Evolutionary conservation across 2,888 invertebrate genomes (phyloP), one percentile per base, ranked within the genome.

Genomic region (Nymphalis urticae): DNA sequence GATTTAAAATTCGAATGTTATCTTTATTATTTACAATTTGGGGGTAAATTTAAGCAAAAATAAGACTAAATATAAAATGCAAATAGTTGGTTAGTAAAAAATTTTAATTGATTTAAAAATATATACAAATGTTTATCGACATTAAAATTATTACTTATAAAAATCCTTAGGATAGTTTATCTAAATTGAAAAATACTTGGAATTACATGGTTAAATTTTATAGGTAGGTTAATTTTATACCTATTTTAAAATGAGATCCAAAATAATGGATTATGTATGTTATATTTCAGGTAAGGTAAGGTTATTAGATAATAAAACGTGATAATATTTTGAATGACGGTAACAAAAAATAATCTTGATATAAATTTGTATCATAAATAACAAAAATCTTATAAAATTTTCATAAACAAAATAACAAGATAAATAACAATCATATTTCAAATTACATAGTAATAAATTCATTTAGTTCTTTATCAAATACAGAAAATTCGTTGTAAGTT

Each of bases 21-120:
- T 42, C 13, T 42, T 13, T 42, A 42, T 13, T 42, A 42, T 42
- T 42, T 42, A 42, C 42, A 42, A 13, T 42, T 42, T 42, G 3
- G 42, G 42, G 42, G 42, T 13, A 42, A 42, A 42, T 13, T 42
- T 42, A 42, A 42, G 42, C 13, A 42, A 42, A 42, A 13, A 13
- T 13, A 42, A 10, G 13, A 13, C 42, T 42, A 4, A 42, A 56
- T 56, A 56, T 56, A n/a, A 56, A 56, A 56, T 32, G 32, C 56
- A n/a, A 56, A n/a, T 56, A 32, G 24, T 32, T 56, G 32, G 17
- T 56, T 56, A 32, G 36, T 50, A 50, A 56, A 56, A 56, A 53
- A 7, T 8, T 54, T 56, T 56, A 56, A 56, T 56, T 56, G 5
- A 9, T 56, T 56, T 56, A n/a, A 56, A 56, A 56, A 56, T 56